Conservation (phyloP, 2,797 vertebrate species). For the Pseudochirops cupreus region DNA sequence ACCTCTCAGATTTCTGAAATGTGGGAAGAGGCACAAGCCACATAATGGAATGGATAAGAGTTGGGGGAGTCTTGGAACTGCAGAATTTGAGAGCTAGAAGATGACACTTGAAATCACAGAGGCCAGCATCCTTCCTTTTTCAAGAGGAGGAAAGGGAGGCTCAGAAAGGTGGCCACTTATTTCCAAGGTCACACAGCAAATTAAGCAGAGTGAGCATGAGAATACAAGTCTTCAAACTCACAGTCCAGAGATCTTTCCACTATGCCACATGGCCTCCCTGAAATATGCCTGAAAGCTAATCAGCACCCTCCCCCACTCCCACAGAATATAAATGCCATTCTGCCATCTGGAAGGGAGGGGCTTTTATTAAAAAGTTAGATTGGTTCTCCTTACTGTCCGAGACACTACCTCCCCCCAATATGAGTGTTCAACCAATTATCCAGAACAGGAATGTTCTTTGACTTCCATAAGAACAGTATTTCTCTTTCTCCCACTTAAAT, state of each 20-base stretch:
- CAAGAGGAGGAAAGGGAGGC: neutral
- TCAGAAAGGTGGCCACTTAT: neutral
- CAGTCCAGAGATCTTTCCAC: neutral
- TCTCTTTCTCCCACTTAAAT: conserved; percentile 28
- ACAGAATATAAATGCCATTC: neutral
- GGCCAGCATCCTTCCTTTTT: neutral
- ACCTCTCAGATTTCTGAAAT: neutral
- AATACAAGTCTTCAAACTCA: neutral
- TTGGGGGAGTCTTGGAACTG: neutral
- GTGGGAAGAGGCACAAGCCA: neutral
- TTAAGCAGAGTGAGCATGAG: neutral
- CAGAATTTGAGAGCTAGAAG: neutral
- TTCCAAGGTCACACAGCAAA: neutral
- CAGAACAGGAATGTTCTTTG: neutral
- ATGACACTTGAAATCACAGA: neutral
- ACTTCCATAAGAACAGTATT: neutral
- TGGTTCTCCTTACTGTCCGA: neutral
- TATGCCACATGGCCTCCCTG: neutral
- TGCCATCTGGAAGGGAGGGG: neutral
- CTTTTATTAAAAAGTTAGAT: neutral
- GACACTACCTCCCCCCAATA: neutral
- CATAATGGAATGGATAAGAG: neutral
- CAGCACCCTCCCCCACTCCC: neutral
- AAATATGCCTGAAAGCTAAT: neutral
- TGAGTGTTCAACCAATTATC: neutral